phyloP scores from a whole-genome alignment of 2,797 vertebrate species.

The Steatocranus sp. region DNA sequence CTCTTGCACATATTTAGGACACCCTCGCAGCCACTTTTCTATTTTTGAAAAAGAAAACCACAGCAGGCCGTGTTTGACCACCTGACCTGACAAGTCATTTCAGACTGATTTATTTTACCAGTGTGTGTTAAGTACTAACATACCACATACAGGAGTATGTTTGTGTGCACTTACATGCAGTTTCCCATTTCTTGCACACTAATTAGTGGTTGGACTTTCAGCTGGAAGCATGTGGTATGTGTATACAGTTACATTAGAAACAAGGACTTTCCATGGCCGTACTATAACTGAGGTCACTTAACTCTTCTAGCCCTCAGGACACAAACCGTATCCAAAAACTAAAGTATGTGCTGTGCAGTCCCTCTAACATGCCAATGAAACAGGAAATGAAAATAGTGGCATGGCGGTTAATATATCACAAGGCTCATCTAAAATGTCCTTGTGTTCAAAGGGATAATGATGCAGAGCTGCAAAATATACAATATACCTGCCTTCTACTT shows the following conservation, averaged over 20 bases:
- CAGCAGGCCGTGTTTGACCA: neutral
- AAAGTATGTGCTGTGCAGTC: neutral
- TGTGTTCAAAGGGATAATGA: neutral
- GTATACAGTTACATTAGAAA: neutral
- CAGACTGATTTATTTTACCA: neutral
- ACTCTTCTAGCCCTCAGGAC: neutral
- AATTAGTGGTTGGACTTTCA: neutral
- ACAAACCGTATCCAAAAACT: fast-evolving
- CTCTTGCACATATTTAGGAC: neutral
- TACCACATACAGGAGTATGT: neutral
- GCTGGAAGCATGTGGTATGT: neutral
- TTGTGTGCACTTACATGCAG: neutral
- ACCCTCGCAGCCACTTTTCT: neutral
- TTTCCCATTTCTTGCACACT: neutral
- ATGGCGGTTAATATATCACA: neutral
- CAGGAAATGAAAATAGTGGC: neutral
- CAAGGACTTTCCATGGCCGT: neutral
- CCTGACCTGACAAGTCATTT: neutral
- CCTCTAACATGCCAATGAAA: neutral
- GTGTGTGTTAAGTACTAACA: neutral
- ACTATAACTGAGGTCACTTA: neutral
- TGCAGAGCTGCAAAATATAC: neutral
- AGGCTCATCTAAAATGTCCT: neutral
- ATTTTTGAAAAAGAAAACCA: neutral
- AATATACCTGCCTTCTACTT: neutral